phyloP scores from a whole-genome alignment of 2,888 invertebrate species.

The Microdon myrmicae region DNA sequence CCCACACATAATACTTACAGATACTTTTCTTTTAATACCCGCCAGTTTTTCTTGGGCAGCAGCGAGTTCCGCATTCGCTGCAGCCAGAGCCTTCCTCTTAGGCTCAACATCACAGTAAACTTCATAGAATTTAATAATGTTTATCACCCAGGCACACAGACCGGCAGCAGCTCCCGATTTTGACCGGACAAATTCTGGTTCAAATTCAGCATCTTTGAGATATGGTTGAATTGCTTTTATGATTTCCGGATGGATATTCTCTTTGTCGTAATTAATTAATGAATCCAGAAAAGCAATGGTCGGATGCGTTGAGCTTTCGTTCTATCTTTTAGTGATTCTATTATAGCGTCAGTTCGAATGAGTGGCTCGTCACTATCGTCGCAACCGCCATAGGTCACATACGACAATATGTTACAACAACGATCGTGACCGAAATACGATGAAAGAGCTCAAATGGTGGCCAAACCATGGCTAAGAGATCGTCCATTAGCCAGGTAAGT shows the following conservation, averaged over 20 bases:
- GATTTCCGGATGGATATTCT: slow-evolving; percentile 94
- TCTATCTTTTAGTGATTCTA: too few relatives aligned
- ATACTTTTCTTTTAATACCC: slow-evolving; percentile 88
- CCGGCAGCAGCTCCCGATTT: slow-evolving; percentile 96
- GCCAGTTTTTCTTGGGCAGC: slow-evolving; percentile 90
- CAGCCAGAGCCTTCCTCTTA: slow-evolving; percentile 89
- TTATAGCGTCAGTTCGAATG: too few relatives aligned
- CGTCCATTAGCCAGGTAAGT: too few relatives aligned
- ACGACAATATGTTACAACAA: too few relatives aligned
- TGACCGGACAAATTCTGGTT: slow-evolving; percentile 89
- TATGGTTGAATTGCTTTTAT: slow-evolving; percentile 95
- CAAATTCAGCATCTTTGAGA: slow-evolving; percentile 91
- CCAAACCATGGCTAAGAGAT: too few relatives aligned
- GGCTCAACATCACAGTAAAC: slow-evolving; percentile 98
- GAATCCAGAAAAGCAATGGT: slow-evolving; percentile 86
- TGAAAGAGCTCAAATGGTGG: too few relatives aligned
- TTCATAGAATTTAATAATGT: slow-evolving; percentile 93
- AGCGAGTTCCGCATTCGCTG: slow-evolving; percentile 90
- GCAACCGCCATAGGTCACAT: too few relatives aligned
- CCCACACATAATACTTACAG: slow-evolving; percentile 75
- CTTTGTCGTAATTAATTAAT: slow-evolving; percentile 92
- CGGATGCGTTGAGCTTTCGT: too few relatives aligned
- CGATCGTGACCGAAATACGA: too few relatives aligned
- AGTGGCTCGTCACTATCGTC: too few relatives aligned
- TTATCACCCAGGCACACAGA: slow-evolving; percentile 96